A percentile compares a stretch with the other conserved stretches of the same genome.
Conservation (phyloP, 2,797 vertebrate genomes). For the Echeneis naucrates region DNA sequence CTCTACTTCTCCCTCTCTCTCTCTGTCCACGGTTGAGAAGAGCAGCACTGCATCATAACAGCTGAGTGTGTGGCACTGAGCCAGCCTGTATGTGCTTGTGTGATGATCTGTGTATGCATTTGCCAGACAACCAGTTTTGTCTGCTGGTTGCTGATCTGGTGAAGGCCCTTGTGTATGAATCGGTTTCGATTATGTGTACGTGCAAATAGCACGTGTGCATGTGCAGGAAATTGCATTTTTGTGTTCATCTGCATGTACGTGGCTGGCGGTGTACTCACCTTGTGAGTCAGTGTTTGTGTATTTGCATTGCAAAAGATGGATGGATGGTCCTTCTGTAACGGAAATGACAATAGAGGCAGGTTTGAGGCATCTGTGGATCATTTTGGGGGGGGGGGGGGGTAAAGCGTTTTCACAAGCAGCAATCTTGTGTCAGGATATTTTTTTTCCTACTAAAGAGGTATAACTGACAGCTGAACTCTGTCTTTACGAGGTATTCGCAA, state of each 20-base stretch:
- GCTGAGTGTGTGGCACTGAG: conserved; percentile 8
- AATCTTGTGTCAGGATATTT: no score
- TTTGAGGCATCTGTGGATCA: background rate
- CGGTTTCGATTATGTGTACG: background rate
- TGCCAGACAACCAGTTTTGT: background rate
- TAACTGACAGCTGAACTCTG: background rate
- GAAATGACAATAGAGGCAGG: background rate
- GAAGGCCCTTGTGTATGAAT: background rate
- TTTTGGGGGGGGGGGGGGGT: no score
- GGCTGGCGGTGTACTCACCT: no score
- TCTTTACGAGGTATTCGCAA: background rate
- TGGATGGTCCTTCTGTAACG: no score
- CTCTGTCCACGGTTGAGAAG: conserved; percentile 18
- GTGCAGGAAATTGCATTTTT: background rate
- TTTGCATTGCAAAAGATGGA: no score
- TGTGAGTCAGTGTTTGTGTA: no score
- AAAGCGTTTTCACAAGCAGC: no score
- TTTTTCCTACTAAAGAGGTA: background rate
- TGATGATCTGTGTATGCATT: background rate
- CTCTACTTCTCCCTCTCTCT: conserved; percentile 4
- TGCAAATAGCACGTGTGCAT: background rate
- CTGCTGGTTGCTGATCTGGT: background rate
- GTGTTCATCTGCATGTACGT: background rate
- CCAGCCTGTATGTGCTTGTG: background rate
- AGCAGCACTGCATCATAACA: conserved; percentile 37